Conservation (phyloP, 2,797 vertebrate species). For the Sylvia borin region DNA sequence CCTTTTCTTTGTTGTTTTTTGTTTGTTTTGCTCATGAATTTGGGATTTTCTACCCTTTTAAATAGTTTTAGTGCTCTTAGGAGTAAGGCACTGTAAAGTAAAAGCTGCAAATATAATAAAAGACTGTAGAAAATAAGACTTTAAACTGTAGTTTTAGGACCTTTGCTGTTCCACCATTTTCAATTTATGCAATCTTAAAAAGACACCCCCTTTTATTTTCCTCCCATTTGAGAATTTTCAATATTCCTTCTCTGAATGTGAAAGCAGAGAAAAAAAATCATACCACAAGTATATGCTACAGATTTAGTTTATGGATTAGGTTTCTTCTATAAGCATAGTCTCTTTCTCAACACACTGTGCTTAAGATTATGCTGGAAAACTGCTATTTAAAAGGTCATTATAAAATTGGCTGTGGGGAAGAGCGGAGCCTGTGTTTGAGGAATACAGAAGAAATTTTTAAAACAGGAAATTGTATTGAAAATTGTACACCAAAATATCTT, state of each 20-base stretch:
- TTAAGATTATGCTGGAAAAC: not conserved
- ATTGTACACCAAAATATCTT: not conserved
- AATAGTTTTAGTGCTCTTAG: not conserved
- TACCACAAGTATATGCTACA: not conserved
- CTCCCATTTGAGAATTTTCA: not conserved
- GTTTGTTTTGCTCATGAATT: not conserved
- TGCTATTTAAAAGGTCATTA: not conserved
- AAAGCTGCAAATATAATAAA: not conserved
- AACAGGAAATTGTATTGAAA: not conserved
- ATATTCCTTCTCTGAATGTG: not conserved
- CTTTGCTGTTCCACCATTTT: not conserved
- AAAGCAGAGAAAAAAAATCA: not conserved
- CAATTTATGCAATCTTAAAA: not conserved
- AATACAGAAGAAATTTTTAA: not conserved
- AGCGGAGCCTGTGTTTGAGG: not conserved
- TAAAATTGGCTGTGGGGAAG: not conserved
- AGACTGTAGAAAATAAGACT: not conserved
- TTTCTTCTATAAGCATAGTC: not conserved
- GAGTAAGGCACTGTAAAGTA: not conserved
- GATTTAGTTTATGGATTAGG: not conserved
- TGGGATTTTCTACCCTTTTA: not conserved
- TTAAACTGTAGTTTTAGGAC: not conserved
- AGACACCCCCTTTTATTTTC: not conserved
- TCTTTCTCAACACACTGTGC: not conserved
- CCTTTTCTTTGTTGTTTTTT: no score